Evolutionary conservation across 2,113 vertebrate species (phyloP).

Genomic region (Melanerpes aurifrons): DNA sequence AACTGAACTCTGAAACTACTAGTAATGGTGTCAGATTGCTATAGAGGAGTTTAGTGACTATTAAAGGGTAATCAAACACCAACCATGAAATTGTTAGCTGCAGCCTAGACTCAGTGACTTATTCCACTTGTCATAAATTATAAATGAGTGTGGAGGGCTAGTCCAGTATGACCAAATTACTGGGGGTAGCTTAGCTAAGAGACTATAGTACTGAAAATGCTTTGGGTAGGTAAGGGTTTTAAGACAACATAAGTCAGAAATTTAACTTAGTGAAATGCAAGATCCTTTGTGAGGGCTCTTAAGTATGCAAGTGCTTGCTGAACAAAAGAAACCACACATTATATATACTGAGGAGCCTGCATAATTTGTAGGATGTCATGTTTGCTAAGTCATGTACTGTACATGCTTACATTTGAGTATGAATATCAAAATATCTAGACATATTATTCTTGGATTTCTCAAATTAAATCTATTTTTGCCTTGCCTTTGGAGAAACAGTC

Average conservation of each 20-base stretch:
- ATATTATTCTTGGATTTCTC: background rate
- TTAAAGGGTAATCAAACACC: no score
- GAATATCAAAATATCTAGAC: background rate
- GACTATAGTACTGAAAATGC: background rate
- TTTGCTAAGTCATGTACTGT: background rate
- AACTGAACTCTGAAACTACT: slow-evolving; percentile 43
- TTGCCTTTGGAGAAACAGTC: background rate
- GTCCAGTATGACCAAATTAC: background rate
- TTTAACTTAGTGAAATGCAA: background rate
- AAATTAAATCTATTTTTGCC: background rate
- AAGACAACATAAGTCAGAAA: background rate
- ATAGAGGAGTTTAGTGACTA: slow-evolving; percentile 50
- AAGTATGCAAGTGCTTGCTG: background rate
- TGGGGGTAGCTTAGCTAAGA: background rate
- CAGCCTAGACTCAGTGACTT: background rate
- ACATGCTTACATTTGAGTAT: background rate
- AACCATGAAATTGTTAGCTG: slow-evolving; percentile 26
- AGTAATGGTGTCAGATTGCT: slow-evolving; percentile 48
- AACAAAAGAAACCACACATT: background rate
- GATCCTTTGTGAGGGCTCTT: background rate
- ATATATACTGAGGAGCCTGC: background rate
- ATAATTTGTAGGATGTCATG: background rate
- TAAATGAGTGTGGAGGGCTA: background rate
- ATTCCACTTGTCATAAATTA: slow-evolving; percentile 13
- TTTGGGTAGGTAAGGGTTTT: background rate